Evolutionary conservation across 1,140 invertebrate species (phyloP).

Genomic region (Trissolcus basalis): DNA sequence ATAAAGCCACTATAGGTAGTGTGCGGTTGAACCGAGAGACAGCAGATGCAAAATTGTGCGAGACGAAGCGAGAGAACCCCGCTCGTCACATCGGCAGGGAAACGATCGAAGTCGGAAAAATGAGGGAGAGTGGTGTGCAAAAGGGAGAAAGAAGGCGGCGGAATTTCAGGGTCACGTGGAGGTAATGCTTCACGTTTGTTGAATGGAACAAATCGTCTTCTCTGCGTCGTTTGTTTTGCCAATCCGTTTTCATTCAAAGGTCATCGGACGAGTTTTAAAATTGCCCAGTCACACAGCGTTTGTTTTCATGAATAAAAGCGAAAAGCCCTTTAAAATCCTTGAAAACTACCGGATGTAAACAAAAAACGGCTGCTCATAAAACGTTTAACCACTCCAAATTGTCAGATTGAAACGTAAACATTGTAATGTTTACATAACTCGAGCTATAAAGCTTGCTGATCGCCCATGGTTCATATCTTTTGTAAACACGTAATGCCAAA

Average conservation of each 20-base stretch:
- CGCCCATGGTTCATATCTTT: too few relatives aligned
- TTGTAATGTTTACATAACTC: too few relatives aligned
- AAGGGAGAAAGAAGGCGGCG: conserved; percentile 31
- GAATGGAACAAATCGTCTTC: conserved; percentile 58
- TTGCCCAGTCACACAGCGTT: conserved; percentile 4
- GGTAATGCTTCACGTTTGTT: conserved; percentile 56
- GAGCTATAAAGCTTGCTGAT: too few relatives aligned
- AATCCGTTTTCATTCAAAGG: conserved; percentile 22
- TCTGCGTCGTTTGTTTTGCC: conserved; percentile 22
- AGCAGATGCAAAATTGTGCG: conserved; percentile 23
- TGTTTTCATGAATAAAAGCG: not conserved
- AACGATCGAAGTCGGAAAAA: conserved; percentile 36
- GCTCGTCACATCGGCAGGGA: conserved; percentile 18
- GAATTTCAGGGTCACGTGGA: conserved; percentile 62
- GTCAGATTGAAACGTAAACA: too few relatives aligned
- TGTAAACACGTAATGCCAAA: too few relatives aligned
- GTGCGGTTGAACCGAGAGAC: conserved; percentile 12
- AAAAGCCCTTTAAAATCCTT: not conserved
- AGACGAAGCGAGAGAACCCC: conserved; percentile 18
- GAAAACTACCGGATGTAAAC: not conserved
- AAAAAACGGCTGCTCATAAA: not conserved
- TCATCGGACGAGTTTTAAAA: conserved; percentile 28
- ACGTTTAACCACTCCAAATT: too few relatives aligned
- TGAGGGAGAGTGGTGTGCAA: conserved; percentile 7
- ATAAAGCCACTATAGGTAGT: conserved; percentile 56